Evolutionary conservation across 1,140 invertebrate genomes (phyloP), one percentile per base, ranked within the genome.

Genomic region (Zaprionus ghesquierei): DNA sequence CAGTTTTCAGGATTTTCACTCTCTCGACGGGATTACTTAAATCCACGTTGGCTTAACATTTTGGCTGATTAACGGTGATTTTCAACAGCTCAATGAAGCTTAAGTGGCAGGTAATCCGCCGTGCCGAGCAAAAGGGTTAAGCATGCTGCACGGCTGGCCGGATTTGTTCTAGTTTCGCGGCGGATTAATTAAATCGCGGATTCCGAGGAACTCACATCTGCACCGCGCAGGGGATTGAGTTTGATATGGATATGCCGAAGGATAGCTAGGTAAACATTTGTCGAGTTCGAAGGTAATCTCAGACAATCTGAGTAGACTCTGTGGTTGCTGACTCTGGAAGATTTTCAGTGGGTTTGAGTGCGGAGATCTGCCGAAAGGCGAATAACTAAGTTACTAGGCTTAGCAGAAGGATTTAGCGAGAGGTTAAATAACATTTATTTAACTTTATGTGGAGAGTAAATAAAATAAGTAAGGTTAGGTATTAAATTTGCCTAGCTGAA

Each of bases 41-140:
- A 74, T 74, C 71, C 71, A 74, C 65, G 33, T 44, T 69, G 58
- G 66, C 55, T 79, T 74, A 82, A 71, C 58, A 75, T 38, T 68
- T 31, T 66, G 46, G 49, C 79, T 59, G 56, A 76, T 81, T 82
- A 64, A 60, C 68, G 80, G 56, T 69, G 78, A 81, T 85, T 77
- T 81, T 68, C 81, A 56, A 81, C 84, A 87, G 79, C 79, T 87
- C 79, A 87, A 87, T 87, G 82, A 79, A 79, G 82, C 82, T 87
- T 76, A 84, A 81, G 64, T 56, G 64, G 55, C 82, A 87, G 82
- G 82, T 87, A 87, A 87, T 89, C 82, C 75, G 29, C 18, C 62
- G 6, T 38, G 61, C 23, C 38, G 53, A 41, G 69, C 15, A 69
- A 55, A 81, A 81, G 79, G 82, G 82, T 87, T 87, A 87, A 89